phyloP scores from a whole-genome alignment of 2,888 invertebrate species.

The Hemaris fuciformis region DNA sequence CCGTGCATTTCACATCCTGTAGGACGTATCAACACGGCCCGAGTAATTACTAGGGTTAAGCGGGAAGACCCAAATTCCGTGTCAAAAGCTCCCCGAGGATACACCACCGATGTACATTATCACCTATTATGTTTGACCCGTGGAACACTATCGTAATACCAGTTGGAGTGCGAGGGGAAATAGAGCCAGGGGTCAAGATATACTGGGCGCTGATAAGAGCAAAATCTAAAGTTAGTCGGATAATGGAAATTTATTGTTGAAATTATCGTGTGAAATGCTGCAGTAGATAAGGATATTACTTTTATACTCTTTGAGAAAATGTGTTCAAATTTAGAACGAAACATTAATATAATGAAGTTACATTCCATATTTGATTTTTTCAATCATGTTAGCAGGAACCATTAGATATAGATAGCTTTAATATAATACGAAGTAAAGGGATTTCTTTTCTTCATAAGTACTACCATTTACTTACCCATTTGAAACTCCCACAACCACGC shows the following conservation, averaged over 20 bases:
- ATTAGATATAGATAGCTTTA: no score
- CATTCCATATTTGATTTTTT: no score
- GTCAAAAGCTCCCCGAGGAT: slow-evolving; percentile 69
- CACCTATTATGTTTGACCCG: slow-evolving; percentile 63
- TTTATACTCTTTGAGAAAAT: background rate
- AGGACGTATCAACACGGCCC: slow-evolving; percentile 59
- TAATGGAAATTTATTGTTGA: background rate
- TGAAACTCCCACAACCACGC: background rate
- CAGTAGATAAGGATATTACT: background rate
- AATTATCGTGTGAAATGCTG: background rate
- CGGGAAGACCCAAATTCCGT: slow-evolving; percentile 68
- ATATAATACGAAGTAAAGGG: no score
- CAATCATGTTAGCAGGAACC: no score
- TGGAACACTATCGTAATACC: slow-evolving; percentile 30
- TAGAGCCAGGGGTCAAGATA: slow-evolving; percentile 34
- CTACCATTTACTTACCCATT: no score
- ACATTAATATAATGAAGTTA: no score
- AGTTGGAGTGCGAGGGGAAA: slow-evolving; percentile 16
- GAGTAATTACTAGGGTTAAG: slow-evolving; percentile 73
- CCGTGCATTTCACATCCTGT: slow-evolving; percentile 37
- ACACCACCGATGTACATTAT: slow-evolving; percentile 58
- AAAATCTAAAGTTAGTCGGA: background rate
- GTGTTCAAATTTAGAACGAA: no score
- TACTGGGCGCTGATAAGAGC: slow-evolving; percentile 25
- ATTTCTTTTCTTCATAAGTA: no score